Evolutionary conservation across 2,797 vertebrate genomes (phyloP).

Genomic region (Staurois parvus): DNA sequence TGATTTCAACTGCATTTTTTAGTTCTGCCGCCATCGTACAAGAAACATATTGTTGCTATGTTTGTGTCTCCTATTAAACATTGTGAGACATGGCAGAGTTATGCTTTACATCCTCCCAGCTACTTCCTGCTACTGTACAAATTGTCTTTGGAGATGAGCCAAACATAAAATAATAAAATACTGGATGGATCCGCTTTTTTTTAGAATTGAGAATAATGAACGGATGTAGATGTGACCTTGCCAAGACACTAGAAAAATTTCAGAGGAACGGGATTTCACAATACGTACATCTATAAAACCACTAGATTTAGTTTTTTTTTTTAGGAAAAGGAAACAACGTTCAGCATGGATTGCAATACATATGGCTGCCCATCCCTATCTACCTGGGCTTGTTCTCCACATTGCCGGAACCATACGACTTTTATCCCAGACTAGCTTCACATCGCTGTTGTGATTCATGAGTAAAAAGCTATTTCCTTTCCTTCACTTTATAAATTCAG

Average conservation of each 20-base stretch:
- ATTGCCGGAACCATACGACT: too few species aligned
- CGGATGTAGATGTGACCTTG: constrained; percentile 8
- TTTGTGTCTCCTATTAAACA: constrained; percentile 6
- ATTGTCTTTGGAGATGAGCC: constrained; percentile 29
- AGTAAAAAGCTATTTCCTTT: too few species aligned
- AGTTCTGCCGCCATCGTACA: too few species aligned
- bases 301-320: too few species aligned
- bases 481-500: too few species aligned
- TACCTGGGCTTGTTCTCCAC: too few species aligned
- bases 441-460: too few species aligned
- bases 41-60: neutral
- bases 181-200: constrained; percentile 14
- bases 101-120: constrained; percentile 49
- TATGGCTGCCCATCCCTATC: too few species aligned
- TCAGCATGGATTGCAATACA: too few species aligned
- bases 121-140: constrained; percentile 59
- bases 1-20: too few species aligned
- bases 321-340: too few species aligned
- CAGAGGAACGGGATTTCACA: constrained; percentile 10
- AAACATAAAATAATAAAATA: constrained; percentile 18
- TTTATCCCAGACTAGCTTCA: too few species aligned
- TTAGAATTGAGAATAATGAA: constrained; percentile 26
- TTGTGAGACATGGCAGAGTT: constrained; percentile 6
- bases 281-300: neutral
- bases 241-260: neutral